phyloP scores from a whole-genome alignment of 2,888 invertebrate species.

The Xestia rhomboidea region DNA sequence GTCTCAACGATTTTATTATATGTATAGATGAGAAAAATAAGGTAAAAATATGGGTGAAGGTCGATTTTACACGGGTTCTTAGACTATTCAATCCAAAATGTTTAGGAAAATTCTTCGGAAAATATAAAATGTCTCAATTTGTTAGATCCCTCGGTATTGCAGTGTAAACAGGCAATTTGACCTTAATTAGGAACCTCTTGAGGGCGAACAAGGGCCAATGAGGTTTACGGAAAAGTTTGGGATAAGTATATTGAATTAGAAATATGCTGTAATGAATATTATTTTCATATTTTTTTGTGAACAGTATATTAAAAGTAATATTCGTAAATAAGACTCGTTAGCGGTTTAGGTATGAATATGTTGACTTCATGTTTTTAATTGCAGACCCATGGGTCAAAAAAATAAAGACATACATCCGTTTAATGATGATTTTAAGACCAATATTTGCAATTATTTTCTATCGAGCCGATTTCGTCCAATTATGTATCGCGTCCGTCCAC shows the following conservation, averaged over 20 bases:
- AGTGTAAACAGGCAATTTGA: constrained; percentile 42
- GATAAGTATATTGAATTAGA: neutral
- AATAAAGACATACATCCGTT: too few species aligned
- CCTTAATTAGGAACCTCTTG: constrained; percentile 37
- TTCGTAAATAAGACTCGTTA: too few species aligned
- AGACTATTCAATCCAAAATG: neutral
- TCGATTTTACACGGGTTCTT: neutral
- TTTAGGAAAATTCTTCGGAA: constrained; percentile 11
- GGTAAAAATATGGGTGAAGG: neutral
- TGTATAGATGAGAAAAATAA: neutral
- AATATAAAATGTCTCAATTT: constrained; percentile 48
- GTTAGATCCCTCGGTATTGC: constrained; percentile 12
- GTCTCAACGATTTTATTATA: too few species aligned
- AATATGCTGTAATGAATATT: neutral
- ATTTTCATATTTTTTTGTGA: too few species aligned
- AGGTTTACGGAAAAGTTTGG: constrained; percentile 2
- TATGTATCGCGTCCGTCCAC: too few species aligned
- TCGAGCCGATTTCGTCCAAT: too few species aligned
- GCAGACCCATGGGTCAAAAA: too few species aligned
- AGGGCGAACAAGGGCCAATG: constrained; percentile 18
- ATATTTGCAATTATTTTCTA: too few species aligned
- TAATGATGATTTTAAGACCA: too few species aligned
- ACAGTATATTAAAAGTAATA: too few species aligned
- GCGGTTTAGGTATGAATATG: too few species aligned
- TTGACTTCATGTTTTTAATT: too few species aligned